phyloP scores from a whole-genome alignment of 2,797 vertebrate species.

The Smutsia temminckii region DNA sequence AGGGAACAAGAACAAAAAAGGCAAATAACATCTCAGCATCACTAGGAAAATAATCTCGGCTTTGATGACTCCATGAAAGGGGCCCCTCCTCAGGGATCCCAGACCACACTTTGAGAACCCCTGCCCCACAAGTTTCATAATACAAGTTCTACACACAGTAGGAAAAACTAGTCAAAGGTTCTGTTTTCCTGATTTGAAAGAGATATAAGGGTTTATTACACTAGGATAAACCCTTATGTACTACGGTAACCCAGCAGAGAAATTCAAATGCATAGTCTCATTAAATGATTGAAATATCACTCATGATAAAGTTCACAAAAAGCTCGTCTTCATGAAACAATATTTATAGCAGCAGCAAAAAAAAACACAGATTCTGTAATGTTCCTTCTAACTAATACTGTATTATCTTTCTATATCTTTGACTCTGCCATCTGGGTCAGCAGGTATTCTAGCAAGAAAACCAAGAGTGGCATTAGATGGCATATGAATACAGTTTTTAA shows the following conservation, averaged over 20 bases:
- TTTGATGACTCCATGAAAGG: not conserved
- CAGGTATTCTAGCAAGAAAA: not conserved
- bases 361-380: not conserved
- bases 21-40: not conserved
- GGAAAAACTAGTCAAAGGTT: not conserved
- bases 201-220: not conserved
- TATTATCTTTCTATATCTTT: not conserved
- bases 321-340: conserved; percentile 5
- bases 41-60: not conserved
- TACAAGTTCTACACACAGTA: not conserved
- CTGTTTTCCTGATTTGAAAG: not conserved
- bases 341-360: not conserved
- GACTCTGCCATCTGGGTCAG: not conserved
- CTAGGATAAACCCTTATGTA: not conserved
- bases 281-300: not conserved
- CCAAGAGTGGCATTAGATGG: not conserved
- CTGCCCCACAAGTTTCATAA: not conserved
- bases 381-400: not conserved
- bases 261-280: not conserved
- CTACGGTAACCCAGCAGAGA: not conserved
- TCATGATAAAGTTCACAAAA: conserved; percentile 18
- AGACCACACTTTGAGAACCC: not conserved
- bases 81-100: not conserved
- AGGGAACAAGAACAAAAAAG: not conserved
- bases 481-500: not conserved